A percentile compares a stretch with the other conserved stretches of the same genome.
Conservation (phyloP, 2,888 invertebrate genomes). For the Thecocarcelia acutangulata region DNA sequence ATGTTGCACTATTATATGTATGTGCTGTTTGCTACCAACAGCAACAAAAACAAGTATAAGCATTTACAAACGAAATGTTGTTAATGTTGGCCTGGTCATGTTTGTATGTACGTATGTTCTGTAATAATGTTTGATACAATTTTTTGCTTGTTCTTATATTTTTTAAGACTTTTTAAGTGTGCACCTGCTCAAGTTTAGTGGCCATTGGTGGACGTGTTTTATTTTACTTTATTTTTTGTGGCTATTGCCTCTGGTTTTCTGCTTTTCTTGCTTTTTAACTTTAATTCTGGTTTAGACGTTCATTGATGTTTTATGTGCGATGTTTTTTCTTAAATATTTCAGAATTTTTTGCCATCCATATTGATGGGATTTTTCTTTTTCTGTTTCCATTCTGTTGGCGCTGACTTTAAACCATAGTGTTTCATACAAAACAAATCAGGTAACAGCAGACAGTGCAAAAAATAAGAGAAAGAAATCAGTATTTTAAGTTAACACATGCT, state of each 20-base stretch:
- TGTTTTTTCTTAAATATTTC: constrained; percentile 29
- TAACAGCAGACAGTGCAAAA: constrained; percentile 17
- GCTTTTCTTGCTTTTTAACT: constrained; percentile 58
- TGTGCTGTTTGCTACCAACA: constrained; percentile 15
- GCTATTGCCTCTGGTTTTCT: constrained; percentile 60
- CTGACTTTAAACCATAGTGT: constrained; percentile 52
- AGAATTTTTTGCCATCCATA: constrained; percentile 53
- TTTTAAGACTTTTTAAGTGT: constrained; percentile 56
- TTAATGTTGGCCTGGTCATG: constrained; percentile 36
- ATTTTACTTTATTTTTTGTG: constrained; percentile 22
- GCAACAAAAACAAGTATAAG: constrained; percentile 28
- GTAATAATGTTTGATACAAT: constrained; percentile 28
- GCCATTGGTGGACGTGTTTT: constrained; percentile 68
- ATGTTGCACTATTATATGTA: constrained; percentile 6
- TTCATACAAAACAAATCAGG: constrained; percentile 54
- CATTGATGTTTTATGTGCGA: constrained; percentile 67
- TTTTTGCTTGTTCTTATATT: constrained; percentile 36
- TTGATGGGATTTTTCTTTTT: constrained; percentile 60
- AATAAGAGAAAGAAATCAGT: constrained; percentile 28
- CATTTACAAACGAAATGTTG: constrained; percentile 12
- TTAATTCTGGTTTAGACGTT: constrained; percentile 67
- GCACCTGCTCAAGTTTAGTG: constrained; percentile 72
- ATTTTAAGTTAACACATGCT: constrained; percentile 65
- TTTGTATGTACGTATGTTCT: neutral
- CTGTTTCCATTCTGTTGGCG: constrained; percentile 25